These are phyloP conservation scores for Australoheros facetus DNA, from an alignment of 2,797 vertebrate species.

Conservation along the genomic window DNA sequence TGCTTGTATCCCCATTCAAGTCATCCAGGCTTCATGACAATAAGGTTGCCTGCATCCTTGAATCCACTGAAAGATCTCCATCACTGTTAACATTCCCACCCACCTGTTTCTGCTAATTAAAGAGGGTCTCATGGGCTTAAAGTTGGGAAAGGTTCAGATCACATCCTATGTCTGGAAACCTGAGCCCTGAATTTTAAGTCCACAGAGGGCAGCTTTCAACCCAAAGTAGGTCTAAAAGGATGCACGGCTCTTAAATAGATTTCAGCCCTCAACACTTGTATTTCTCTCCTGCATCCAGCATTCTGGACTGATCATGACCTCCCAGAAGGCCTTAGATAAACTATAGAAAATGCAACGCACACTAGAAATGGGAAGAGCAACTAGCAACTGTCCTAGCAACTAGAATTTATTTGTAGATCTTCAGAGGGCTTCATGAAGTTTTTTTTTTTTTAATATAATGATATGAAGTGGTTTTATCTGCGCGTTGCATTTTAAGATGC, in stretches of 20 bases:
- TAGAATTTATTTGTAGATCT: not conserved
- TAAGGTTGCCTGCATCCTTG: not conserved
- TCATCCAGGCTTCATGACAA: not conserved
- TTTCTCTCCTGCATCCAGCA: slow-evolving; percentile 11
- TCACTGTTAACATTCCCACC: slow-evolving; percentile 40
- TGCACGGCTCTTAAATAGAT: slow-evolving; percentile 57
- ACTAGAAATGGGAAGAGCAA: not conserved
- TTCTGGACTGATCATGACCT: not conserved
- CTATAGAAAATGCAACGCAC: not conserved
- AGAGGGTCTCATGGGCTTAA: slow-evolving; percentile 61
- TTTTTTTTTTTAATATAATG: no score
- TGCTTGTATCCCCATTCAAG: not conserved
- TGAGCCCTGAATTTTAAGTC: slow-evolving; percentile 61
- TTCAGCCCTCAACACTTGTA: slow-evolving; percentile 28
- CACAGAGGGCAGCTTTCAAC: slow-evolving; percentile 54
- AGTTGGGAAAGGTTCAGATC: slow-evolving; percentile 61
- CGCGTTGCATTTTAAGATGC: not conserved
- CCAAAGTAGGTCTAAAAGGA: slow-evolving; percentile 38
- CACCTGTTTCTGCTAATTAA: slow-evolving; percentile 69
- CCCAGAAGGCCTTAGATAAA: not conserved
- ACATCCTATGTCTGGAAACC: slow-evolving; percentile 59
- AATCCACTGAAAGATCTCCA: slow-evolving; percentile 27
- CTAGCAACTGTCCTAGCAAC: not conserved
- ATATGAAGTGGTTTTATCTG: not conserved
- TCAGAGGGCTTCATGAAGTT: not conserved